Evolutionary conservation across 2,888 invertebrate genomes (phyloP).

Genomic region (Abrostola tripartita): DNA sequence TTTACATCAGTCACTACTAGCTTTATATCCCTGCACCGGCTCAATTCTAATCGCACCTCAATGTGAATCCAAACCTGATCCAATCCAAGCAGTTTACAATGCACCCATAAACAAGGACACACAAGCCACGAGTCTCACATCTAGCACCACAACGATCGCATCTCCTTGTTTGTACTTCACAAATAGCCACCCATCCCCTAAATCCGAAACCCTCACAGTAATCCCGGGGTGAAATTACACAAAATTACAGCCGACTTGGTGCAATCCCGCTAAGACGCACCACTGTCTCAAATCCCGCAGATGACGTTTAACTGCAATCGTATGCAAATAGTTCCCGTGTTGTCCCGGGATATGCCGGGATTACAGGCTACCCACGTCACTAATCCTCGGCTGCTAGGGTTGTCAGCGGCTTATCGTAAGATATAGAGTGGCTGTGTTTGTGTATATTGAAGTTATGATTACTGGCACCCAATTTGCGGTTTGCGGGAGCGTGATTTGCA

Average conservation of each 20-base stretch:
- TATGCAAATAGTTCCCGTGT: slow-evolving; percentile 78
- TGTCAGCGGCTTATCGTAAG: slow-evolving; percentile 78
- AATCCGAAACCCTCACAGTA: slow-evolving; percentile 51
- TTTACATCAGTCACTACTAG: no score
- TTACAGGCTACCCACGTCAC: slow-evolving; percentile 70
- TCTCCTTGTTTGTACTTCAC: not conserved
- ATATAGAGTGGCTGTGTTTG: slow-evolving; percentile 70
- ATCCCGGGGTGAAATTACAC: slow-evolving; percentile 63
- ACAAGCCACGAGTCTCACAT: not conserved
- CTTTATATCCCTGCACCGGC: no score
- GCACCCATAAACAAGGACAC: slow-evolving; percentile 5
- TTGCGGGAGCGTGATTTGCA: slow-evolving; percentile 53
- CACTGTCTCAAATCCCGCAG: slow-evolving; percentile 77
- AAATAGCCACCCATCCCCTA: slow-evolving; percentile 9
- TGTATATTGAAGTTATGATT: slow-evolving; percentile 60
- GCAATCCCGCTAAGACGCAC: slow-evolving; percentile 59
- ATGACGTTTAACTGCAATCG: slow-evolving; percentile 83
- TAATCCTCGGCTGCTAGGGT: slow-evolving; percentile 76
- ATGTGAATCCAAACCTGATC: not conserved
- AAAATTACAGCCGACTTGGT: slow-evolving; percentile 69
- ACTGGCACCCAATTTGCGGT: slow-evolving; percentile 57
- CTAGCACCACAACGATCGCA: not conserved
- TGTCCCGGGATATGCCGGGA: slow-evolving; percentile 76
- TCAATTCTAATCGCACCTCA: not conserved
- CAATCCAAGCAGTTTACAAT: not conserved